Evolutionary conservation across 2,797 vertebrate genomes (phyloP).

Genomic region (Mus caroli): DNA sequence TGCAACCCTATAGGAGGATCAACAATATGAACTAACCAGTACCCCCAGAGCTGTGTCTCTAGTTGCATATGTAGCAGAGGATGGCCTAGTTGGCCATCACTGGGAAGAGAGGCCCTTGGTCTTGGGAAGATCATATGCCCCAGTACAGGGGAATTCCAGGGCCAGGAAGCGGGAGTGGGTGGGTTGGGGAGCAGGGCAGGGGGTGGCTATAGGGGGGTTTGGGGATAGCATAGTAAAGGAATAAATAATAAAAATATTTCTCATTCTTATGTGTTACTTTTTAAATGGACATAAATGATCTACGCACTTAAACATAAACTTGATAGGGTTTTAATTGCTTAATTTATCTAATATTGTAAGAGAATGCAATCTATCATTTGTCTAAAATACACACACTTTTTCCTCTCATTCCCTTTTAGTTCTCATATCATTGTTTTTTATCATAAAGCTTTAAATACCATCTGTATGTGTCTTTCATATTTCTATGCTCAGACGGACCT

Average conservation of each 20-base stretch:
- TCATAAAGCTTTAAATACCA: slow-evolving; percentile 28
- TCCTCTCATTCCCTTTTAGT: slow-evolving; percentile 16
- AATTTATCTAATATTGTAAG: slow-evolving; percentile 19
- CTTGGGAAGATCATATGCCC: too few relatives aligned
- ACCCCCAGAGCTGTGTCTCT: too few relatives aligned
- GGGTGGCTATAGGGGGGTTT: too few relatives aligned
- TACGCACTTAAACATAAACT: neutral
- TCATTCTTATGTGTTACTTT: neutral
- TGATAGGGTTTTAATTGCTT: slow-evolving; percentile 17
- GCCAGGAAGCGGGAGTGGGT: too few relatives aligned
- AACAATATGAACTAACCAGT: too few relatives aligned
- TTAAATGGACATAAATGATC: neutral
- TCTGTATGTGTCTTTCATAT: neutral
- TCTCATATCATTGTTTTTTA: neutral
- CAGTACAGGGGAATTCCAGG: too few relatives aligned
- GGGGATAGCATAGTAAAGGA: too few relatives aligned
- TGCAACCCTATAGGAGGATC: too few relatives aligned
- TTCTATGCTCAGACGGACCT: neutral
- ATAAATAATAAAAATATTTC: neutral
- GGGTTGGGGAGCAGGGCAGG: too few relatives aligned
- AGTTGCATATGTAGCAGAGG: too few relatives aligned
- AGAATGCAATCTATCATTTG: neutral
- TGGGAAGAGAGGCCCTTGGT: too few relatives aligned
- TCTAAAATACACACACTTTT: neutral
- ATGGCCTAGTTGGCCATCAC: too few relatives aligned